Base-by-base conservation (phyloP, 2,113 vertebrate species). In the Aspidoscelis tigris region DNA sequence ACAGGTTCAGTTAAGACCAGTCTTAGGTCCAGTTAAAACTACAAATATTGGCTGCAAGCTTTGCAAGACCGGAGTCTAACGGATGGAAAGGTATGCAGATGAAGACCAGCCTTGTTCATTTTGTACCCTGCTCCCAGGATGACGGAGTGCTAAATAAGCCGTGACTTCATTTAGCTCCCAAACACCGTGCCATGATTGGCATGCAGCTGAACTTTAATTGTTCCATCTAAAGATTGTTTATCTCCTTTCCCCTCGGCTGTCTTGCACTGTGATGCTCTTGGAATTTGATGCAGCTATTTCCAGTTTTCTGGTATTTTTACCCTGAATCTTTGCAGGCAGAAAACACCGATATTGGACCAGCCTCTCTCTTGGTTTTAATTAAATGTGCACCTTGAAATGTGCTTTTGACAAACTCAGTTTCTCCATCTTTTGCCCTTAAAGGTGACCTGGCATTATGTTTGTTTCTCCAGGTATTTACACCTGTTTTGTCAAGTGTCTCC, bases 321-420 rank as follows among this genome's bases (percentile, higher is more conserved):
- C 0, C 89, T 87, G 0, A 0, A 88, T 93, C 90, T 93, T 88
- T 90, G 86, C 90, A 88, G 89, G 78, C 89, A 88, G 85, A 88
- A 91, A 61, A 72, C 53, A 12, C 88, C 85, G 78, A 89, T 84
- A 90, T 92, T 69, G 2, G 90, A 92, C 90, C 90, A 91, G 90
- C 92, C 93, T 95, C 95, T 94, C 89, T 88, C 92, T 95, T 93
- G 87, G 89, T 75, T 89, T 96, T 94, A 95, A 96, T 96, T 96
- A 95, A 95, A 93, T 90, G 83, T 82, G 87, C 93, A 93, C 88
- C 92, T 96, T 93, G 92, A 91, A 94, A 94, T 90, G 95, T 94
- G 89, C 68, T 94, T 96, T 94, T 93, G 93, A 92, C 88, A 64
- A 83, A 75, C 87, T 72, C 88, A 43, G 82, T 70, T 84, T 76